Base-by-base conservation (phyloP, 1,140 invertebrate genomes). In the Chionoecetes opilio region DNA sequence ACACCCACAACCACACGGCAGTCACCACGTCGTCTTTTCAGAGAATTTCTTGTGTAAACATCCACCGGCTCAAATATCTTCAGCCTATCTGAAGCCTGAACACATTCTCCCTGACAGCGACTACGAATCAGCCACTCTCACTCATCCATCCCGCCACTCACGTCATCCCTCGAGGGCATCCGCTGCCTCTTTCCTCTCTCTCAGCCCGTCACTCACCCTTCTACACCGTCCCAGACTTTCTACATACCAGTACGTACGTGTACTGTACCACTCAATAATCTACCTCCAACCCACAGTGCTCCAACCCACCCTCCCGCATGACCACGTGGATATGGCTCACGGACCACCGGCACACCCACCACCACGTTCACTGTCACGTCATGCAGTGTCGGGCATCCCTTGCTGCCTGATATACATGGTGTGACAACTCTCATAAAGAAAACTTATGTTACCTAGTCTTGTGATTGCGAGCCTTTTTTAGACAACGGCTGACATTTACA, bases 211-310 rank as follows among this genome's bases (percentile, higher is more conserved):
- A 86, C 84, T 86, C 84, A 86, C n/a, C 35, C 84, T n/a, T 86
- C 84, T 86, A 3, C 84, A 86, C 84, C 32, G 21, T 8, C 84
- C 84, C 32, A 26, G 32, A 17, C 32, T 38, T 32, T 17, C n/a
- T 11, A 84, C 82, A 84, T 84, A 84, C n/a, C n/a, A n/a, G n/a
- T n/a, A n/a, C n/a, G n/a, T n/a, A n/a, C n/a, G n/a, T n/a, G n/a
- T n/a, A n/a, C n/a, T n/a, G n/a, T n/a, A n/a, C 32, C 84, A 38
- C 84, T 86, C 84, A 86, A 34, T 86, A 14, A 86, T 86, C 35
- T 17, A 26, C 3, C 84, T 34, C 8, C 32, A 86, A 6, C 26
- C 82, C n/a, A n/a, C n/a, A n/a, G n/a, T n/a, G n/a, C n/a, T n/a
- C n/a, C n/a, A n/a, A n/a, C n/a, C 84, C 2, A 9, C 31, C 3